These are phyloP conservation scores for Pelosia muscerda DNA, from an alignment of 2,888 invertebrate genomes.

Conservation along the genomic window DNA sequence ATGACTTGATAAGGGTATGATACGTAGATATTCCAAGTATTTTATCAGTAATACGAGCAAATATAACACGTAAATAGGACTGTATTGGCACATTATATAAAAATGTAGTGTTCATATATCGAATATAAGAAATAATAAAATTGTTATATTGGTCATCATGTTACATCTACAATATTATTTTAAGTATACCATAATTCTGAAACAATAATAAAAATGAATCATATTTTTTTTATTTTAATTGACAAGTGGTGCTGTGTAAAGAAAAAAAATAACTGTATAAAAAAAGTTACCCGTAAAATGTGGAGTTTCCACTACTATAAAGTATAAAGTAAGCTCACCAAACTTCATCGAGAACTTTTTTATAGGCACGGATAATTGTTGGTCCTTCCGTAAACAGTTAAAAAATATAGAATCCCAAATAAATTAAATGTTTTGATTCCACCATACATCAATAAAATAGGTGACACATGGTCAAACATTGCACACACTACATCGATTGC, in stretches of 20 bases:
- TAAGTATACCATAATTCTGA: background rate
- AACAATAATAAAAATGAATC: background rate
- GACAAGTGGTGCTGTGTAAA: too few species aligned
- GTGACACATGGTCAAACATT: too few species aligned
- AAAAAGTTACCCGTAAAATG: background rate
- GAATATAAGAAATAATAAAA: conserved; percentile 44
- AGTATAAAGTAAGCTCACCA: background rate
- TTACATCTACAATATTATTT: conserved; percentile 27
- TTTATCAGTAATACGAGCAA: conserved; percentile 39
- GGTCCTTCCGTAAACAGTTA: background rate
- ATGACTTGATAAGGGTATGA: conserved; percentile 34
- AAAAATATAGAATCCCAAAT: too few species aligned
- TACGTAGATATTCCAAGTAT: conserved; percentile 42
- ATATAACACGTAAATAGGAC: conserved; percentile 53
- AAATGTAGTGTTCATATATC: conserved; percentile 51
- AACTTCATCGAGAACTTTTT: background rate
- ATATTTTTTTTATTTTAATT: background rate
- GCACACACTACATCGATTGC: too few species aligned
- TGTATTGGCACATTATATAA: conserved; percentile 56
- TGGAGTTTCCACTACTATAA: background rate
- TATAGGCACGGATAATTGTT: background rate
- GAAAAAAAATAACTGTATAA: background rate
- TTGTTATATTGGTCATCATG: conserved; percentile 36
- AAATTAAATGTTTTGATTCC: too few species aligned
- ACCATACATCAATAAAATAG: too few species aligned